Percentiles rank a stretch among this genome's conserved stretches.
phyloP scores from a whole-genome alignment of 2,113 vertebrate genomes.

The Triplophysa dalaica region DNA sequence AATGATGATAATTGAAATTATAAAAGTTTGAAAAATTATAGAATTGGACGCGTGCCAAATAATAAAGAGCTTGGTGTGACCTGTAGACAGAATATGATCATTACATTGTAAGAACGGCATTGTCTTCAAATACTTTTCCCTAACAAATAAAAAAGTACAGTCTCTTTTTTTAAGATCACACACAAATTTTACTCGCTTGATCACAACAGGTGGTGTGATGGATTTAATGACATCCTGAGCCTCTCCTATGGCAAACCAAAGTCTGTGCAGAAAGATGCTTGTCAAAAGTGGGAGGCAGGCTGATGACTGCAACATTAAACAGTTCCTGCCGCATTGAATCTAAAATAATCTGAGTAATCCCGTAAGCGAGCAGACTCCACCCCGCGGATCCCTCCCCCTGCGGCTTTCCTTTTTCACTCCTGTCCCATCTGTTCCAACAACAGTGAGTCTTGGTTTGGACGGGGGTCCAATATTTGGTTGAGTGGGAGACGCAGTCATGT shows the following conservation, averaged over 20 bases:
- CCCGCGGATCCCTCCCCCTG: slow-evolving; percentile 40
- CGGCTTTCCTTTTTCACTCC: slow-evolving; percentile 39
- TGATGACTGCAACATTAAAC: slow-evolving; percentile 61
- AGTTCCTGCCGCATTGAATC: slow-evolving; percentile 71
- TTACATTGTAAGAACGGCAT: too few species aligned
- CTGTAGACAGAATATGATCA: too few species aligned
- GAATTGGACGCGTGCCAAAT: too few species aligned
- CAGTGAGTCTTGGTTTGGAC: slow-evolving; percentile 40
- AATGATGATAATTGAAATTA: too few species aligned
- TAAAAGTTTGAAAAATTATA: too few species aligned
- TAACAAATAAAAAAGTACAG: background rate
- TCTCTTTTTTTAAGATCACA: background rate
- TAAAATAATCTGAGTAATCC: slow-evolving; percentile 78
- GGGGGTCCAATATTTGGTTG: slow-evolving; percentile 4
- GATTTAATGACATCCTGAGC: slow-evolving; percentile 54
- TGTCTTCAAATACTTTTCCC: background rate
- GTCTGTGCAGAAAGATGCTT: slow-evolving; percentile 1
- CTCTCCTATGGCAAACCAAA: slow-evolving; percentile 15
- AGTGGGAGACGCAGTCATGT: slow-evolving; percentile 59
- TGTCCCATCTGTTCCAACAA: slow-evolving; percentile 35
- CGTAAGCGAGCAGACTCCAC: slow-evolving; percentile 66
- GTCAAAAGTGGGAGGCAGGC: slow-evolving; percentile 29
- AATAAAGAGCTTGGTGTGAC: too few species aligned
- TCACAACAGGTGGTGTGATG: slow-evolving; percentile 69
- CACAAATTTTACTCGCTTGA: slow-evolving; percentile 19